Evolutionary conservation across 2,888 invertebrate genomes (phyloP), one percentile per base, ranked within the genome.

Genomic region (Parthenolecanium corni): DNA sequence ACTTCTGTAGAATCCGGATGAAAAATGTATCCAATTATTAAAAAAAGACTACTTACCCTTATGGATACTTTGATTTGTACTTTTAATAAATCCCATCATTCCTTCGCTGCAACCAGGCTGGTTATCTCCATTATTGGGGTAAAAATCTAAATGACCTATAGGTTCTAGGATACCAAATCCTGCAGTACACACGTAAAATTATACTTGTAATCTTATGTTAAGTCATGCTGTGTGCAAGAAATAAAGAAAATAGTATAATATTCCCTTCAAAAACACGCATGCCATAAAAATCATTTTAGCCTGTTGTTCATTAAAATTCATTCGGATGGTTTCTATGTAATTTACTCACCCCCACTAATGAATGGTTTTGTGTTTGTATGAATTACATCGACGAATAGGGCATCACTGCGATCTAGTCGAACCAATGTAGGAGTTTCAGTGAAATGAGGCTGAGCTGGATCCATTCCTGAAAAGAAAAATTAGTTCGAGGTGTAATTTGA

Each of bases 391-490:
- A 95, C 94, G 72, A 85, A 94, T 65, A 81, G 77, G 0, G 94
- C 95, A 71, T 94, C 94, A 0, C 84, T 80, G 3, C 84, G 81
- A 72, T 94, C 93, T 52, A 95, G 76, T 0, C 93, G 82, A 1
- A 94, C 89, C 64, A 86, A 77, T 0, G 84, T 80, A 42, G 84
- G 82, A 0, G 89, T 86, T 69, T 87, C 83, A 65, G 84, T 83
- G 75, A 93, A 95, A 72, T 89, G 85, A 0, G 94, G 95, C 66
- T 90, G 89, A 0, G 95, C 94, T 0, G 95, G 93, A 75, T 95
- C 95, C 69, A 95, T 72, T 0, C 80, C 82, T 75, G 20, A 2
- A 52, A 16, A 2, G 2, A 40, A 40, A 14, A 40, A 40, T n/a
- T n/a, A n/a, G n/a, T n/a, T n/a, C n/a, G n/a, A n/a, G n/a, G n/a